Percentiles rank a stretch among this genome's conserved stretches.
phyloP scores from a whole-genome alignment of 2,888 invertebrate genomes.

The Apoda limacodes region DNA sequence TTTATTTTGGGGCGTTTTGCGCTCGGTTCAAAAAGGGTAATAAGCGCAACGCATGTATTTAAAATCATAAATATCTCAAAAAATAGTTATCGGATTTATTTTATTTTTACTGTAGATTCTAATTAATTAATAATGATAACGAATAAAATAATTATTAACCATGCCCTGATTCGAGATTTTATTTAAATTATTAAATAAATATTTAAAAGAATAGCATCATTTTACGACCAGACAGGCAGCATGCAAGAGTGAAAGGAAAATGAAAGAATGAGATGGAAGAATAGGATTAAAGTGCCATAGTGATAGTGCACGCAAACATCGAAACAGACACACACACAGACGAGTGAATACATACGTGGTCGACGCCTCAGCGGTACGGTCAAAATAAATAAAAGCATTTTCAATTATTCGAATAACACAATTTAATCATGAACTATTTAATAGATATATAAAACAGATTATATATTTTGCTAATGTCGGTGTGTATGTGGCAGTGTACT shows the following conservation, averaged over 20 bases:
- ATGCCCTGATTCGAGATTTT: too few species aligned
- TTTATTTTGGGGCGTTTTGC: too few species aligned
- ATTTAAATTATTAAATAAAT: too few species aligned
- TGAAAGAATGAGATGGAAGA: conserved; percentile 41
- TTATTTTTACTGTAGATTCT: too few species aligned
- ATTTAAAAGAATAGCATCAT: too few species aligned
- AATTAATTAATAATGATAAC: too few species aligned
- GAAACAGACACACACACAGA: conserved; percentile 65
- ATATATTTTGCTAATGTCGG: conserved; percentile 60
- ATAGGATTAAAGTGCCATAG: conserved; percentile 46
- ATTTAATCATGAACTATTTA: conserved; percentile 68
- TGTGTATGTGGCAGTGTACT: conserved; percentile 58
- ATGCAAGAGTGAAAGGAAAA: conserved; percentile 54
- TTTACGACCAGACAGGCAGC: conserved; percentile 43
- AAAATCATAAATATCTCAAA: too few species aligned
- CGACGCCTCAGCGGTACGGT: conserved; percentile 66
- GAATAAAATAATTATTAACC: too few species aligned
- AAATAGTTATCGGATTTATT: too few species aligned
- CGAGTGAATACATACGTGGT: conserved; percentile 68
- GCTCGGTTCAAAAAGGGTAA: too few species aligned
- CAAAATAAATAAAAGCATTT: conserved; percentile 69
- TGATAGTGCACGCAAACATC: conserved; percentile 65
- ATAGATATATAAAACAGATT: conserved; percentile 67
- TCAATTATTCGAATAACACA: conserved; percentile 69
- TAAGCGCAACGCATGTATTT: too few species aligned